Percentiles rank a stretch among this genome's conserved stretches.
phyloP scores from a whole-genome alignment of 2,888 invertebrate genomes.

The Agrotis clavis region DNA sequence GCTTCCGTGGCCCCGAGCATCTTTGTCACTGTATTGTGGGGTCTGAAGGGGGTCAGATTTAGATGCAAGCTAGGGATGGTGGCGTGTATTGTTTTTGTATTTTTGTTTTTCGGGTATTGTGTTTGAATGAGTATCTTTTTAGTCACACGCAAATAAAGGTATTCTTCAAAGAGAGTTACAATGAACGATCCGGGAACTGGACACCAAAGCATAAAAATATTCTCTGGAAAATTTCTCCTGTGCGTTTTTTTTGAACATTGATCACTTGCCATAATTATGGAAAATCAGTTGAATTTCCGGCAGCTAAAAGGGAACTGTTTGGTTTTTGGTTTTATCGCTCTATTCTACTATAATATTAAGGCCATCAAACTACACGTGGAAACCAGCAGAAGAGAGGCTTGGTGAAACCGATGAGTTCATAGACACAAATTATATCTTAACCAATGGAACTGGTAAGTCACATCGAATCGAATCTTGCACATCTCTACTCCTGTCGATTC shows the following conservation, averaged over 20 bases:
- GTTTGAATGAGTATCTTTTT: neutral
- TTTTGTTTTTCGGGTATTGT: neutral
- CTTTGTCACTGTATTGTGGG: constrained; percentile 75
- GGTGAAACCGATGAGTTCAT: too few relatives aligned
- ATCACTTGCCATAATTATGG: constrained; percentile 2
- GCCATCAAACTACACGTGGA: too few relatives aligned
- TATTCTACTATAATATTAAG: too few relatives aligned
- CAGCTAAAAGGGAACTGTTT: too few relatives aligned
- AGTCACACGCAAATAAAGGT: neutral
- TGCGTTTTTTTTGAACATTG: constrained; percentile 3
- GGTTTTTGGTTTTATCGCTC: too few relatives aligned
- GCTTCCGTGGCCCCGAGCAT: constrained; percentile 78
- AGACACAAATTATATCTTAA: too few relatives aligned
- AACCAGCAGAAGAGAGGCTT: too few relatives aligned
- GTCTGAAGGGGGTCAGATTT: constrained; percentile 44
- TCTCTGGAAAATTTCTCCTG: neutral
- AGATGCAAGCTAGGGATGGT: constrained; percentile 28
- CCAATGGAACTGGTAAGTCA: too few relatives aligned
- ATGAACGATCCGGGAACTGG: neutral
- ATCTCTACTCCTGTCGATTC: too few relatives aligned
- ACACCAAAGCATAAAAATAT: neutral
- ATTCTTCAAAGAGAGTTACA: neutral
- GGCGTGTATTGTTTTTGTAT: constrained; percentile 2
- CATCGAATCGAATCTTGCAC: too few relatives aligned
- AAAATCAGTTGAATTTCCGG: neutral